These are phyloP conservation scores for Masnerella sp. DNA, from an alignment of 2,888 invertebrate genomes.

Conservation along the genomic window DNA sequence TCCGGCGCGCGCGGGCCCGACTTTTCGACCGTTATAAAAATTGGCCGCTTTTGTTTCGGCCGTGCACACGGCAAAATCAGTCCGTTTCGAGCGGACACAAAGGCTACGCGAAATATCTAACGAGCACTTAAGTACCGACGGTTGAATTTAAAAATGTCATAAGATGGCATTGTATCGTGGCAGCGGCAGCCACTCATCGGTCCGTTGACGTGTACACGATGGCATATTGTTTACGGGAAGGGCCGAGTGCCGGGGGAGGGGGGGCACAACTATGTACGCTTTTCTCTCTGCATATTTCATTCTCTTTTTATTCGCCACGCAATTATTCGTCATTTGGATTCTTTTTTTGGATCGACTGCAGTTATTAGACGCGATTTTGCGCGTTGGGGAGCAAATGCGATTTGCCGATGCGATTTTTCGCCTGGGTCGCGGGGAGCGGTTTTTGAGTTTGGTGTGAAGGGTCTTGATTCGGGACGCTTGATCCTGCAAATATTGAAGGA, in stretches of 20 bases:
- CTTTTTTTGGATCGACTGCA: too few species aligned
- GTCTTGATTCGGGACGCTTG: too few species aligned
- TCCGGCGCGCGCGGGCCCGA: conserved; percentile 46
- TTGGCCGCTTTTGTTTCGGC: conserved; percentile 60
- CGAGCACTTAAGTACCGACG: conserved; percentile 71
- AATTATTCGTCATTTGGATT: too few species aligned
- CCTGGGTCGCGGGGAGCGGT: too few species aligned
- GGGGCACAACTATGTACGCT: too few species aligned
- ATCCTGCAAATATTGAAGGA: too few species aligned
- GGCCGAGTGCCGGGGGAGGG: conserved; percentile 55
- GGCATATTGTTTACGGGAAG: conserved; percentile 73
- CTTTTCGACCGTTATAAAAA: conserved; percentile 63
- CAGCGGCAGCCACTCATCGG: conserved; percentile 68
- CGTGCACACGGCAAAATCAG: conserved; percentile 54
- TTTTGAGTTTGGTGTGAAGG: too few species aligned
- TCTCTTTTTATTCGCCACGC: too few species aligned
- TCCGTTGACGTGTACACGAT: conserved; percentile 74
- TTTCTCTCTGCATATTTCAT: too few species aligned
- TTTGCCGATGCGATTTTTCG: too few species aligned
- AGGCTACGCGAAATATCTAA: conserved; percentile 68
- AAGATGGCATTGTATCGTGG: conserved; percentile 70
- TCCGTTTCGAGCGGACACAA: conserved; percentile 62
- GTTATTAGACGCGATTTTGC: too few species aligned
- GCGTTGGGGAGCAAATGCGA: too few species aligned
- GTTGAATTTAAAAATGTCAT: conserved; percentile 72